These are phyloP conservation scores for Tylochromis polylepis DNA, from an alignment of 2,113 vertebrate genomes.

Conservation along the genomic window DNA sequence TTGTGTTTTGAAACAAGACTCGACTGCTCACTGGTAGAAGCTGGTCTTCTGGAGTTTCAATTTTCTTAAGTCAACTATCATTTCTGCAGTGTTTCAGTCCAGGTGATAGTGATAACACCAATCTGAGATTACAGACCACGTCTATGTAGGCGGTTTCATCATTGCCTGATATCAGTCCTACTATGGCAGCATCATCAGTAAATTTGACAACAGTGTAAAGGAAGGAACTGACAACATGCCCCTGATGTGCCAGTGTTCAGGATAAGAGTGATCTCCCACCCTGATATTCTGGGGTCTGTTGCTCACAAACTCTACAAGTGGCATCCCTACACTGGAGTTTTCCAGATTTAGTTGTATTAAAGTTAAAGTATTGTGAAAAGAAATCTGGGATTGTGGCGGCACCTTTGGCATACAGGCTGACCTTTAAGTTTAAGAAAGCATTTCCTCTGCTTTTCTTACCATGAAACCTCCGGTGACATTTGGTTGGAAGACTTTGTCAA, in stretches of 20 bases:
- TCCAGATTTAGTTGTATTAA: background rate
- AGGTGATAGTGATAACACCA: background rate
- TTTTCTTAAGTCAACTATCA: background rate
- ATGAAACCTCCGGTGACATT: conserved; percentile 66
- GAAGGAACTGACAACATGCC: background rate
- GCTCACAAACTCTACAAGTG: background rate
- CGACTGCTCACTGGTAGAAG: background rate
- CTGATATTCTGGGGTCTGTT: background rate
- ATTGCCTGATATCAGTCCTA: background rate
- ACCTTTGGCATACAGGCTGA: background rate
- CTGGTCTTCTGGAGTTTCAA: background rate
- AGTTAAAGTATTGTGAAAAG: background rate
- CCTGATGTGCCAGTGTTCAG: background rate
- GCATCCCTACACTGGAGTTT: background rate
- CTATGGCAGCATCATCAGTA: background rate
- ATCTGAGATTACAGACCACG: background rate
- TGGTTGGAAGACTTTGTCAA: conserved; percentile 73
- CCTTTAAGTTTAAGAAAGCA: background rate
- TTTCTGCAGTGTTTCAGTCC: background rate
- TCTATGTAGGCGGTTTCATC: background rate
- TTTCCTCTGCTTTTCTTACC: conserved; percentile 40
- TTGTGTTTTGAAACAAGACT: background rate
- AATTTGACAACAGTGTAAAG: background rate
- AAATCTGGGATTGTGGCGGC: background rate
- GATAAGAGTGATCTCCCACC: background rate